These are phyloP conservation scores for Chrysodeixis includens DNA, from an alignment of 2,888 invertebrate genomes.

Conservation along the genomic window DNA sequence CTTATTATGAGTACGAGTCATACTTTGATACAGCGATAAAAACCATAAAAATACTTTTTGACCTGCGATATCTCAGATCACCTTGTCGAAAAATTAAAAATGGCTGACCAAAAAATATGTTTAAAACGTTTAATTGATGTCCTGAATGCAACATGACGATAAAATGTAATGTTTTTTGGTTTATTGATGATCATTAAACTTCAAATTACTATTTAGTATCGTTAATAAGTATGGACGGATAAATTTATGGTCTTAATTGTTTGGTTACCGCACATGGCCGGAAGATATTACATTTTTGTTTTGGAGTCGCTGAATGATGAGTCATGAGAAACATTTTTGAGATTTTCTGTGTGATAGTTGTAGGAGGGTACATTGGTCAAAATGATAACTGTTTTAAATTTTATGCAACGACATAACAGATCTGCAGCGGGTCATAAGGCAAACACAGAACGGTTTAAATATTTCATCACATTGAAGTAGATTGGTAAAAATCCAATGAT, in stretches of 20 bases:
- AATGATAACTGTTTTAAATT: no score
- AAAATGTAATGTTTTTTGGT: conserved; percentile 40
- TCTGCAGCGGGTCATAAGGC: no score
- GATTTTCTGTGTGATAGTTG: no score
- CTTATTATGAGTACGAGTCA: not conserved
- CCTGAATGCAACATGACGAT: conserved; percentile 26
- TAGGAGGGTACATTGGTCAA: no score
- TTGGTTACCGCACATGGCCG: conserved; percentile 18
- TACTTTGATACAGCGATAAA: conserved; percentile 38
- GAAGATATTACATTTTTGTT: conserved; percentile 38
- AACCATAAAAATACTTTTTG: conserved; percentile 49
- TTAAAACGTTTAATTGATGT: conserved; percentile 57
- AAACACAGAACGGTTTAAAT: no score
- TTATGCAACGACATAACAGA: no score
- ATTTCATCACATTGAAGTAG: no score
- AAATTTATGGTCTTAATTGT: conserved; percentile 23
- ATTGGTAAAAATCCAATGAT: no score
- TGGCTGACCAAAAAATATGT: conserved; percentile 36
- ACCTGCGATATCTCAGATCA: conserved; percentile 42
- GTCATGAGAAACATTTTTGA: not conserved
- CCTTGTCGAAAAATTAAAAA: conserved; percentile 32
- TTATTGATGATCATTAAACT: conserved; percentile 51
- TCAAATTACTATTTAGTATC: conserved; percentile 49
- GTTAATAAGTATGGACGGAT: conserved; percentile 40
- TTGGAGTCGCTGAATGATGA: not conserved